Conservation (phyloP, 2,797 vertebrate genomes). For the Scolopax rusticola region DNA sequence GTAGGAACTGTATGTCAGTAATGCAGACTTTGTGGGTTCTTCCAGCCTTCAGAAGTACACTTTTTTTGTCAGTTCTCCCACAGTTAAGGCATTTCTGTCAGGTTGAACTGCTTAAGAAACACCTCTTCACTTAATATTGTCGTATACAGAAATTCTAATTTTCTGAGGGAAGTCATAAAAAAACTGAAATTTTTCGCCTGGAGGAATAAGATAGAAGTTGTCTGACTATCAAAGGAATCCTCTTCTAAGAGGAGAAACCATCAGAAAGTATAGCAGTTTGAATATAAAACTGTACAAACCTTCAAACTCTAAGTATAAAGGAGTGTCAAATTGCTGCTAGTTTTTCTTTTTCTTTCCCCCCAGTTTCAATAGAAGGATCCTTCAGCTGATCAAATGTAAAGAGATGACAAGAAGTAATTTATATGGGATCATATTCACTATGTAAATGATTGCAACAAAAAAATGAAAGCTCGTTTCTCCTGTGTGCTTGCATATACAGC, state of each 20-base stretch:
- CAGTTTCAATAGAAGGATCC: constrained; percentile 38
- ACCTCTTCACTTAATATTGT: constrained; percentile 61
- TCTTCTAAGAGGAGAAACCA: constrained; percentile 58
- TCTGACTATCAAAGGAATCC: constrained; percentile 69
- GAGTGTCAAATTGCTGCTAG: constrained; percentile 37
- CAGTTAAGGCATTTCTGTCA: constrained; percentile 64
- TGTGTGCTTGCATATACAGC: constrained; percentile 60
- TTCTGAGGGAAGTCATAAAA: constrained; percentile 69
- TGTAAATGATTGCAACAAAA: constrained; percentile 68
- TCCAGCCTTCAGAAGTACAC: constrained; percentile 26
- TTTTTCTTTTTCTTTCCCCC: constrained; percentile 45
- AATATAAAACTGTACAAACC: constrained; percentile 68
- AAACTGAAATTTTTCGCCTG: constrained; percentile 72
- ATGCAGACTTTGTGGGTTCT: constrained; percentile 6
- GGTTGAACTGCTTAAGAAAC: constrained; percentile 67
- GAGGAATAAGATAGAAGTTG: constrained; percentile 59
- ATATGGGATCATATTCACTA: constrained; percentile 63
- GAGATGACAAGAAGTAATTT: constrained; percentile 75
- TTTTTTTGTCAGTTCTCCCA: constrained; percentile 60
- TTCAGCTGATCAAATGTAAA: constrained; percentile 72
- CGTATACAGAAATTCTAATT: constrained; percentile 73
- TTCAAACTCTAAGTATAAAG: constrained; percentile 68
- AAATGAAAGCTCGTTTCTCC: constrained; percentile 72
- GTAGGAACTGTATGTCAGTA: constrained; percentile 52
- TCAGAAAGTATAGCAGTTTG: constrained; percentile 58